Evolutionary conservation across 2,797 vertebrate genomes (phyloP).

Genomic region (Chelmon rostratus): DNA sequence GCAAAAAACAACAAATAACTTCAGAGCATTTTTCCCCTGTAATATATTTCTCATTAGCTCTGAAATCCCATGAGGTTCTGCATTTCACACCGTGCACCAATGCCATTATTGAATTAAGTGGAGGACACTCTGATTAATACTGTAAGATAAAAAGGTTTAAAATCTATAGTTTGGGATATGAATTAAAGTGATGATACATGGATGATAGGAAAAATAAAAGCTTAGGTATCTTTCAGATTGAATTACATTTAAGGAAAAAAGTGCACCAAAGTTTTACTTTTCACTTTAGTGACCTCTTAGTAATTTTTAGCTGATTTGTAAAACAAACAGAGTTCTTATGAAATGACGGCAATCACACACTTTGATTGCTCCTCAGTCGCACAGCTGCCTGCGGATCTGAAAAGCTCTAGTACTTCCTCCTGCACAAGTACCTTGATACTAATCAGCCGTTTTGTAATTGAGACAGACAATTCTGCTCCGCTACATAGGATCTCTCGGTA

Average conservation of each 20-base stretch:
- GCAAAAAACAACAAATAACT: conserved; percentile 41
- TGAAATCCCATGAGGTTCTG: conserved; percentile 20
- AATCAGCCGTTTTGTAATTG: conserved; percentile 86
- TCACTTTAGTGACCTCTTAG: conserved; percentile 62
- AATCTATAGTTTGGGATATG: neutral
- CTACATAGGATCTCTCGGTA: conserved; percentile 65
- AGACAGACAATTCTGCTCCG: conserved; percentile 71
- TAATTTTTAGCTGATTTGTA: conserved; percentile 65
- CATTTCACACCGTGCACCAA: conserved; percentile 17
- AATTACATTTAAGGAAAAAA: conserved; percentile 8
- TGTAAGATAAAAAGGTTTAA: neutral
- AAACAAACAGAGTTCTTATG: conserved; percentile 77
- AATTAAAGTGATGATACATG: neutral
- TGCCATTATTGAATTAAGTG: conserved; percentile 19
- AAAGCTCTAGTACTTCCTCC: conserved; percentile 81
- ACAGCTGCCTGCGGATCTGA: conserved; percentile 83
- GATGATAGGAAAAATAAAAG: neutral
- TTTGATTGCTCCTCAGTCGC: conserved; percentile 81
- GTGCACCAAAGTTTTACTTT: conserved; percentile 54
- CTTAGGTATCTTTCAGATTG: neutral
- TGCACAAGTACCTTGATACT: conserved; percentile 84
- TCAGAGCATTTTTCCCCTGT: conserved; percentile 13
- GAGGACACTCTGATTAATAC: conserved; percentile 16
- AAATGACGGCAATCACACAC: conserved; percentile 81
- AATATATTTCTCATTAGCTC: conserved; percentile 31